Conservation (phyloP, 1,140 invertebrate species). For the Sycophaga agraensis region DNA sequence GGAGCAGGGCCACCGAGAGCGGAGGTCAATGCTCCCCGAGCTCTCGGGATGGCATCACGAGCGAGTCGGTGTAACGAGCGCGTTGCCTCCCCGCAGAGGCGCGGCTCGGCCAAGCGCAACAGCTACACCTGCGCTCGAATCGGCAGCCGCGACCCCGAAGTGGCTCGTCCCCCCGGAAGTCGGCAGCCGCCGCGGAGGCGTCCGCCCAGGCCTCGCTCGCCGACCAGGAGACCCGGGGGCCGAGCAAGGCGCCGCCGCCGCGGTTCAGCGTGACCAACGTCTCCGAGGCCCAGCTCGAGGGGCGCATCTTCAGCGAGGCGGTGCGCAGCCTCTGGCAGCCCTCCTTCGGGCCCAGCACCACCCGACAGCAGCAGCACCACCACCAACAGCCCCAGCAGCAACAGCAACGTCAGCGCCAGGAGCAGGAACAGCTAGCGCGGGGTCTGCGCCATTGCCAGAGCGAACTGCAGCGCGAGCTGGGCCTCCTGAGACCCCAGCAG, state of each 20-base stretch:
- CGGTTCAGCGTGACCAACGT: slow-evolving; percentile 41
- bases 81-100: too few species aligned
- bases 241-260: slow-evolving; percentile 17
- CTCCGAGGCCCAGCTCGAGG: slow-evolving; percentile 42
- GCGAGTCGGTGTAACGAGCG: too few species aligned
- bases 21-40: too few species aligned
- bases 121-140: too few species aligned
- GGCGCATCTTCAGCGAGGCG: slow-evolving; percentile 35
- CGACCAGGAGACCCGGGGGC: too few species aligned
- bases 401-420: neutral
- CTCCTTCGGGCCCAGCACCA: neutral
- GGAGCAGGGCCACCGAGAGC: too few species aligned
- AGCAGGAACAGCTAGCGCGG: neutral
- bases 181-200: neutral
- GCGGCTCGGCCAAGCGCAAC: too few species aligned
- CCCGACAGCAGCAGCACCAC: slow-evolving; percentile 3
- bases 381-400: neutral
- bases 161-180: neutral
- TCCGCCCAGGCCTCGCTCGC: neutral
- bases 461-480: slow-evolving; percentile 18
- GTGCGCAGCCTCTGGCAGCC: slow-evolving; percentile 41
- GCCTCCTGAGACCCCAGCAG: neutral
- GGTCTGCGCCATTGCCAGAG: slow-evolving; percentile 15
- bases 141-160: too few species aligned
- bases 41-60: too few species aligned